These are phyloP conservation scores for Ctenopoma multispine DNA, from an alignment of 2,797 vertebrate species.

Conservation along the genomic window DNA sequence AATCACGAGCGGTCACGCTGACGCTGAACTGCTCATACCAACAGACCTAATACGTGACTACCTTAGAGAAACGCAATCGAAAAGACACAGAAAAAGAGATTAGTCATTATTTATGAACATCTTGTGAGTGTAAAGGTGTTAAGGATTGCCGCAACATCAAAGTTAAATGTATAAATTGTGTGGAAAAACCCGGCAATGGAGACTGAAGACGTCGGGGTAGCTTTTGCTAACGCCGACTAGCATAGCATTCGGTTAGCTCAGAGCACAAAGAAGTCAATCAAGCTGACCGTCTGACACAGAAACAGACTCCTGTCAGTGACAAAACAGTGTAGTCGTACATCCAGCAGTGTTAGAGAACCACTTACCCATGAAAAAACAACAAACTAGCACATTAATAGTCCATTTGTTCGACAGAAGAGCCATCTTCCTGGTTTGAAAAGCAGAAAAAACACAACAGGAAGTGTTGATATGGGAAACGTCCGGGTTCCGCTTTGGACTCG, in stretches of 20 bases:
- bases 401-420: slow-evolving; percentile 69
- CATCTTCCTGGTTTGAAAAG: slow-evolving; percentile 85
- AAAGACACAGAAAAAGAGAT: rapidly evolving
- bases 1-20: slow-evolving; percentile 82
- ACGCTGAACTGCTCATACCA: slow-evolving; percentile 1
- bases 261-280: slow-evolving; percentile 61
- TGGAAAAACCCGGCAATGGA: neutral
- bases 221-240: slow-evolving; percentile 52
- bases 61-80: neutral
- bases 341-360: neutral
- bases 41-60: neutral
- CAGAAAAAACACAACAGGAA: slow-evolving; percentile 72
- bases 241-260: slow-evolving; percentile 66
- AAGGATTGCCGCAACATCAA: rapidly evolving
- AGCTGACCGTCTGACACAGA: neutral
- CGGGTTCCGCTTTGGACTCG: slow-evolving; percentile 68
- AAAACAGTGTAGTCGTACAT: rapidly evolving
- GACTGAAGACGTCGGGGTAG: slow-evolving; percentile 12
- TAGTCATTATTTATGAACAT: rapidly evolving
- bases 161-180: slow-evolving; percentile 5
- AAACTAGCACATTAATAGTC: slow-evolving; percentile 60
- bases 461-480: slow-evolving; percentile 62
- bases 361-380: slow-evolving; percentile 72
- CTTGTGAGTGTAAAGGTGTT: rapidly evolving
- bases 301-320: neutral